Evolutionary conservation across 2,113 vertebrate genomes (phyloP).

Genomic region (Tringa solitaria): DNA sequence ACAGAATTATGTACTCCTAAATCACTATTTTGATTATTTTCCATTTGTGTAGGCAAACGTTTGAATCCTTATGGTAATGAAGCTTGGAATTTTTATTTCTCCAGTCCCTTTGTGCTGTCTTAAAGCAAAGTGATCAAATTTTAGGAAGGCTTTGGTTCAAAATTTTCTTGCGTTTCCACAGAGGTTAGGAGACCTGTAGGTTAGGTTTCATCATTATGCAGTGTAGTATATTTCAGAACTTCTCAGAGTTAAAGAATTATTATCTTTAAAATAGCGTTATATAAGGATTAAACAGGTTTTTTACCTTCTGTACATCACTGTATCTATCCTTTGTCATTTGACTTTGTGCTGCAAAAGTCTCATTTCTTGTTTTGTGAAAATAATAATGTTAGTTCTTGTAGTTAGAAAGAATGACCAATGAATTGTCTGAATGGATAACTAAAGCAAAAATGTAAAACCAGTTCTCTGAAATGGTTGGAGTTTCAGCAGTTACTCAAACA

Average conservation of each 20-base stretch:
- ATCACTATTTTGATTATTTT: background rate
- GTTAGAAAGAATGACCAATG: background rate
- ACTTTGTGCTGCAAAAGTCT: background rate
- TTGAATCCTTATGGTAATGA: background rate
- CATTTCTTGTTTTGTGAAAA: background rate
- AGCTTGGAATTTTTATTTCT: background rate
- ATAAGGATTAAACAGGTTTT: background rate
- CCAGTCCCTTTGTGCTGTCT: background rate
- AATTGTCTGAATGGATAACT: background rate
- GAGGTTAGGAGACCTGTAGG: background rate
- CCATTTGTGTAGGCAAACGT: background rate
- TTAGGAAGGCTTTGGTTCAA: background rate
- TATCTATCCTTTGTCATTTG: background rate
- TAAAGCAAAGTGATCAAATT: background rate
- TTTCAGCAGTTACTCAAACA: background rate
- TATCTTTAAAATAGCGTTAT: background rate
- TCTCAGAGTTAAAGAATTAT: background rate
- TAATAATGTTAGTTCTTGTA: background rate
- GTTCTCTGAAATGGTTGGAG: background rate
- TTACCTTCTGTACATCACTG: background rate
- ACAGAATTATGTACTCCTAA: background rate
- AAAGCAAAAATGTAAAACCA: background rate
- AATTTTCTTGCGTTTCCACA: background rate
- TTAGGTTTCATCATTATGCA: background rate
- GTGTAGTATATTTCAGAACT: background rate